Conservation (phyloP, 2,888 invertebrate species). For the Clanis bilineata region DNA sequence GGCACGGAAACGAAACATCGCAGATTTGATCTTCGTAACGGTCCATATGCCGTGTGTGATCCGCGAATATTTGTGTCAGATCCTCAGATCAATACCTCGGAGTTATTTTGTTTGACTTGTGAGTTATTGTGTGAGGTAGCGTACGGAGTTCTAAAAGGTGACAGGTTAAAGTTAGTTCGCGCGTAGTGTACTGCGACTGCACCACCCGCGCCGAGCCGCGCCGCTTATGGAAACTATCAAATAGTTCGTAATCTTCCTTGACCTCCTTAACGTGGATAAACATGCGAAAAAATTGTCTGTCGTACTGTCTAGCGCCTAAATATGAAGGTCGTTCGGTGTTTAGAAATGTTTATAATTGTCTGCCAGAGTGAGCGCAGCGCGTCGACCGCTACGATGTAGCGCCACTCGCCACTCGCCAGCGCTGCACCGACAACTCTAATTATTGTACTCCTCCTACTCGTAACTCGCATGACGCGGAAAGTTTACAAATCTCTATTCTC, state of each 20-base stretch:
- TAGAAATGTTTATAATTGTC: conserved; percentile 13
- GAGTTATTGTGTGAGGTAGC: no score
- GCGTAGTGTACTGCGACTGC: not conserved
- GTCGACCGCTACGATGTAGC: not conserved
- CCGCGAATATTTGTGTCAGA: no score
- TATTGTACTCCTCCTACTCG: not conserved
- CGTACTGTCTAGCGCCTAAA: conserved; percentile 12
- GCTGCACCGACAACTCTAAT: not conserved
- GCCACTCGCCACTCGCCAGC: not conserved
- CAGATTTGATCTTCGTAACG: no score
- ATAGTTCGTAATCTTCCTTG: conserved; percentile 6
- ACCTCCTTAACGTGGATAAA: conserved; percentile 3
- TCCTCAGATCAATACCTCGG: no score
- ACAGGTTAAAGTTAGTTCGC: no score
- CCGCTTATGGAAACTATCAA: not conserved
- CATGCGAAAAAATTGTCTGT: conserved; percentile 11
- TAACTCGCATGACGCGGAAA: not conserved
- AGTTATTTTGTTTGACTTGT: no score
- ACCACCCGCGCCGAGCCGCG: not conserved
- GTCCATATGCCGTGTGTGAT: no score
- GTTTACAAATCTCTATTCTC: not conserved
- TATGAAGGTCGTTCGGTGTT: conserved; percentile 10
- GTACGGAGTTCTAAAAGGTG: no score
- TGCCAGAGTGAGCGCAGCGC: not conserved
- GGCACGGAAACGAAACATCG: no score